Evolutionary conservation across 2,888 invertebrate species (phyloP).

Genomic region (Timandra comae): DNA sequence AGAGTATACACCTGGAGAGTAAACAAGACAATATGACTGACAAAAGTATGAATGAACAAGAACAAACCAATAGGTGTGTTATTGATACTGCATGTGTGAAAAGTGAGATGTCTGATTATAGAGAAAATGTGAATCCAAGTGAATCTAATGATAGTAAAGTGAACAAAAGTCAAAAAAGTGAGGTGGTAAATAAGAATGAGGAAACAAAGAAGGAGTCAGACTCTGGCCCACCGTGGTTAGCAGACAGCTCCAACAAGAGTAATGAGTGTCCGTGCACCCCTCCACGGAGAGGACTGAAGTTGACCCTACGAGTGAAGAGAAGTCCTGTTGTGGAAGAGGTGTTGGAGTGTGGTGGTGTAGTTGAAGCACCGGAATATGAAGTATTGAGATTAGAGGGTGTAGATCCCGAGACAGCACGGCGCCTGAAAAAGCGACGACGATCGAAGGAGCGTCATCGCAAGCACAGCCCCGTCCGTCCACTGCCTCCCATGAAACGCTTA

Average conservation of each 20-base stretch:
- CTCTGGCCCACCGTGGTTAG: conserved; percentile 59
- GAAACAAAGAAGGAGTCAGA: conserved; percentile 60
- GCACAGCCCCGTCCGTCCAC: conserved; percentile 74
- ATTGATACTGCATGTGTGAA: conserved; percentile 55
- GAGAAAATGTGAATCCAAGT: conserved; percentile 73
- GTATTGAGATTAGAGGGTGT: conserved; percentile 89
- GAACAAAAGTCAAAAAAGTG: conserved; percentile 56
- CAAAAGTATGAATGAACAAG: conserved; percentile 34
- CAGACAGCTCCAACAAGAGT: conserved; percentile 64
- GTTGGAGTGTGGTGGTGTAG: conserved; percentile 83
- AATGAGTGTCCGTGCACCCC: conserved; percentile 76
- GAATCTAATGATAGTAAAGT: conserved; percentile 58
- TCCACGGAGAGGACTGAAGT: conserved; percentile 80
- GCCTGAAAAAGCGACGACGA: conserved; percentile 74
- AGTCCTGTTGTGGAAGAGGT: conserved; percentile 91
- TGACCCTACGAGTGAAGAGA: conserved; percentile 91
- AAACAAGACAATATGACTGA: conserved; percentile 35
- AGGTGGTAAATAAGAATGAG: conserved; percentile 48
- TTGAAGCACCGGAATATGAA: conserved; percentile 88
- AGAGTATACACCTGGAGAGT: conserved; percentile 27
- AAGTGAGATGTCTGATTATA: conserved; percentile 68
- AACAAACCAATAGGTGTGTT: conserved; percentile 50
- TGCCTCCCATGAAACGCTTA: conserved; percentile 88
- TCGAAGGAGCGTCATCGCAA: conserved; percentile 69
- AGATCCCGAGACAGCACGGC: conserved; percentile 72